phyloP scores from a whole-genome alignment of 2,113 vertebrate species.

The Tamias sibiricus region DNA sequence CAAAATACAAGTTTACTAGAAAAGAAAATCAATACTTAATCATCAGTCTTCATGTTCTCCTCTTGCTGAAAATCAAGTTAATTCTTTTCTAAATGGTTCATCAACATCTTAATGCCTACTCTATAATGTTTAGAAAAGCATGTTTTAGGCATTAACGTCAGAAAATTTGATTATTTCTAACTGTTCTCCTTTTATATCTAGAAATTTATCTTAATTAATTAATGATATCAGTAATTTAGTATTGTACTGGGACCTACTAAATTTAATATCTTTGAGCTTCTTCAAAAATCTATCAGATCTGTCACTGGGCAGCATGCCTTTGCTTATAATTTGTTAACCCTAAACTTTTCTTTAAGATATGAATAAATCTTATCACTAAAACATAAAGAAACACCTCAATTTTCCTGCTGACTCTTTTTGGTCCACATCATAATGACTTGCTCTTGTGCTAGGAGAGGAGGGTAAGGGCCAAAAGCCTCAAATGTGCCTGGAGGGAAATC shows the following conservation, averaged over 20 bases:
- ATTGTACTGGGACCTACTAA: neutral
- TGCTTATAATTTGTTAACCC: neutral
- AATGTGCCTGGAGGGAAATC: neutral
- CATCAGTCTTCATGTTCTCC: conserved; percentile 9
- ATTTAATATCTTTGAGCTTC: neutral
- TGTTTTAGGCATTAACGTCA: neutral
- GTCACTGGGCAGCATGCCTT: neutral
- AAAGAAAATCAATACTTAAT: conserved; percentile 66
- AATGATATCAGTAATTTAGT: neutral
- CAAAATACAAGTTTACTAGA: neutral
- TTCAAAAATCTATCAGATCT: neutral
- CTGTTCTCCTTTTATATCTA: neutral
- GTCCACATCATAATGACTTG: too few relatives aligned
- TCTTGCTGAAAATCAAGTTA: conserved; percentile 51
- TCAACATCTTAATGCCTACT: neutral
- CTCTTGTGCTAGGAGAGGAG: neutral
- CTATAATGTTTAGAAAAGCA: neutral
- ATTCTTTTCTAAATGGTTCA: conserved; percentile 4
- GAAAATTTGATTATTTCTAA: conserved; percentile 10
- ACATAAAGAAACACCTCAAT: neutral
- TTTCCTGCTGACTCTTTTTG: neutral
- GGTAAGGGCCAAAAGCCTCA: neutral
- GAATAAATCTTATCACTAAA: neutral
- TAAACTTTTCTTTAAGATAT: neutral
- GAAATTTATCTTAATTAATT: conserved; percentile 16